Conservation (phyloP, 2,888 invertebrate species). For the Xanthorhoe spadicearia region DNA sequence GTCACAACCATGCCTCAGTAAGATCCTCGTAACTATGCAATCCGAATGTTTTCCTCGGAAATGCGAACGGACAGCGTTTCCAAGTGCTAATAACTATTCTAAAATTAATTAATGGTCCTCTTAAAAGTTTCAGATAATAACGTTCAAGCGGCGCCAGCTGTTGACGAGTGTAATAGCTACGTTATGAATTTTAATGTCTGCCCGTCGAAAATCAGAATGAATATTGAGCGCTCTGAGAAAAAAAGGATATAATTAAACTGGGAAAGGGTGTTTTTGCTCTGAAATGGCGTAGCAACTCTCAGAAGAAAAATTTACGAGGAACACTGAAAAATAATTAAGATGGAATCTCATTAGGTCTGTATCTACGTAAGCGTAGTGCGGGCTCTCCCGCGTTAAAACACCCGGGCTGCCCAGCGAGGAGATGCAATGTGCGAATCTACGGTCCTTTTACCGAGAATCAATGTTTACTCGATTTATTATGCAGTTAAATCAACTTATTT, state of each 20-base stretch:
- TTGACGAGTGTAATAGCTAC: constrained; percentile 75
- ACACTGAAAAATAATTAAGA: constrained; percentile 74
- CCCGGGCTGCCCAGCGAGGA: constrained; percentile 22
- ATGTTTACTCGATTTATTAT: constrained; percentile 39
- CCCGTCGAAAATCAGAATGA: constrained; percentile 73
- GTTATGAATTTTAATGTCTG: constrained; percentile 80
- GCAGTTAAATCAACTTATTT: constrained; percentile 45
- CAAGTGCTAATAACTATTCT: constrained; percentile 54
- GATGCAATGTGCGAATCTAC: constrained; percentile 13
- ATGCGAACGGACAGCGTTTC: constrained; percentile 28
- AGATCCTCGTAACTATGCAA: background rate
- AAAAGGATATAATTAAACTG: constrained; percentile 74
- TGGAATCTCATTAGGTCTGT: constrained; percentile 67
- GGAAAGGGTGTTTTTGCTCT: constrained; percentile 69
- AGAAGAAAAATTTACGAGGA: constrained; percentile 64
- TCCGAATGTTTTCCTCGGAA: constrained; percentile 5
- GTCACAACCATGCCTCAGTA: background rate
- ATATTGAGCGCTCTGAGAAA: constrained; percentile 77
- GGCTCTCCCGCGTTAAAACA: constrained; percentile 34
- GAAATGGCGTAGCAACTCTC: constrained; percentile 66
- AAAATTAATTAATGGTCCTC: constrained; percentile 70
- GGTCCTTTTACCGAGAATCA: constrained; percentile 20
- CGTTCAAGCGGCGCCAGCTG: constrained; percentile 74
- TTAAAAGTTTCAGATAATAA: constrained; percentile 71
- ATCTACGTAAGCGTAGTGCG: constrained; percentile 40